These are phyloP conservation scores for Dromas ardeola DNA, from an alignment of 2,113 vertebrate species.

Conservation along the genomic window DNA sequence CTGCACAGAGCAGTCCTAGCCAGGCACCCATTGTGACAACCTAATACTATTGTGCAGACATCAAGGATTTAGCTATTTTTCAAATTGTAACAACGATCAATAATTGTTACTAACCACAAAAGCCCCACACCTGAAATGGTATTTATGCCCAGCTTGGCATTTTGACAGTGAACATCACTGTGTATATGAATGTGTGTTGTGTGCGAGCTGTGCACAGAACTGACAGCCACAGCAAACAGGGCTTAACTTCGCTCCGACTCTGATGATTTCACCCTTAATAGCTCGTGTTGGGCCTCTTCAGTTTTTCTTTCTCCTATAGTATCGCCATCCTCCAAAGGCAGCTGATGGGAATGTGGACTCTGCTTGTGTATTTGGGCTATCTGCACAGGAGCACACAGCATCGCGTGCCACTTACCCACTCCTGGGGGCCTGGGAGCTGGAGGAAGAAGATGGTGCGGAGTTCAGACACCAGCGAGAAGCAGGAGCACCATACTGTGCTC, in stretches of 20 bases:
- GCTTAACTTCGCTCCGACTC: neutral
- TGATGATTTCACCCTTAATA: neutral
- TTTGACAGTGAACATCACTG: neutral
- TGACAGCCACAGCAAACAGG: neutral
- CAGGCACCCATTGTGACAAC: neutral
- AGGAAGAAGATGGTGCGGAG: neutral
- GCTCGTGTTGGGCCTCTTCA: neutral
- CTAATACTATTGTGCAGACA: neutral
- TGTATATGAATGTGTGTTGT: neutral
- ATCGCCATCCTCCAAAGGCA: neutral
- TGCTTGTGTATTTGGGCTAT: neutral
- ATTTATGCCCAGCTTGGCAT: neutral
- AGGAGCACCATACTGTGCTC: neutral
- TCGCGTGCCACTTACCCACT: rapidly evolving
- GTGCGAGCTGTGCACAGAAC: neutral
- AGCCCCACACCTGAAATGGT: neutral
- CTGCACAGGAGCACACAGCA: neutral
- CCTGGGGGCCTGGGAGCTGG: neutral
- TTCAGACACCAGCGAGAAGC: neutral
- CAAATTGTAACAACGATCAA: neutral
- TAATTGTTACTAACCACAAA: neutral
- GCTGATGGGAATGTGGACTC: neutral
- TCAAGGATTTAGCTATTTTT: neutral
- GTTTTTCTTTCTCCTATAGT: neutral
- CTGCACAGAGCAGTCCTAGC: neutral